Percentiles rank a stretch among this genome's conserved stretches.
phyloP scores from a whole-genome alignment of 2,797 vertebrate genomes.

The Chelonia mydas region DNA sequence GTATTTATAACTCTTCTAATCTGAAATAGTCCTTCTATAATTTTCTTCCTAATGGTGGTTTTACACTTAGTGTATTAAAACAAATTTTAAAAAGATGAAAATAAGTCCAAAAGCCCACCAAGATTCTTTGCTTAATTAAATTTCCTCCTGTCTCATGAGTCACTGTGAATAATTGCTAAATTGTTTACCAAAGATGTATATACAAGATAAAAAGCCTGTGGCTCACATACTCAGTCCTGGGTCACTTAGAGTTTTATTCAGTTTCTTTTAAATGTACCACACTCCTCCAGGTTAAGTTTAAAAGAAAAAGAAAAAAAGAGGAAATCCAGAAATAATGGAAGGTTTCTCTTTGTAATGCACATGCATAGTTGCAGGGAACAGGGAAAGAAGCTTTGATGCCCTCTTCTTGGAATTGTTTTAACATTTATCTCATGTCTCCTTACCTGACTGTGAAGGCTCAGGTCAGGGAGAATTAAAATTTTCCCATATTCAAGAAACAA shows the following conservation, averaged over 20 bases:
- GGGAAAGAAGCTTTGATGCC: conserved; percentile 22
- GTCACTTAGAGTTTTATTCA: neutral
- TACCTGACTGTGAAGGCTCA: neutral
- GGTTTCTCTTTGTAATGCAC: neutral
- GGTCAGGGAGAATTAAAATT: conserved; percentile 31
- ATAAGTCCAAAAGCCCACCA: neutral
- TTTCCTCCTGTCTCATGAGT: neutral
- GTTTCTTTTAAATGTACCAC: neutral
- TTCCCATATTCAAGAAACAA: conserved; percentile 22
- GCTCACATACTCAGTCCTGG: neutral
- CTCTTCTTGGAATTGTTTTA: conserved; percentile 32
- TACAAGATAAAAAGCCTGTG: neutral
- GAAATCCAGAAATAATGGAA: conserved; percentile 13
- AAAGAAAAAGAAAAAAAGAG: neutral
- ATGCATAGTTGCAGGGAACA: conserved; percentile 19
- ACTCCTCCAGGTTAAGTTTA: neutral
- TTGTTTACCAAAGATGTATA: neutral
- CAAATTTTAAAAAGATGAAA: neutral
- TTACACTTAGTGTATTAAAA: neutral
- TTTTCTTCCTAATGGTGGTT: neutral
- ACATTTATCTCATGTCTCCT: conserved; percentile 18
- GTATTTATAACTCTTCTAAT: neutral
- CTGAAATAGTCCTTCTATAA: neutral
- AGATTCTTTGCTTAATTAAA: neutral
- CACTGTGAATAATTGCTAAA: neutral